A percentile compares a stretch with the other conserved stretches of the same genome.
Evolutionary conservation across 2,797 vertebrate species (phyloP).

Genomic region (Smutsia temminckii): DNA sequence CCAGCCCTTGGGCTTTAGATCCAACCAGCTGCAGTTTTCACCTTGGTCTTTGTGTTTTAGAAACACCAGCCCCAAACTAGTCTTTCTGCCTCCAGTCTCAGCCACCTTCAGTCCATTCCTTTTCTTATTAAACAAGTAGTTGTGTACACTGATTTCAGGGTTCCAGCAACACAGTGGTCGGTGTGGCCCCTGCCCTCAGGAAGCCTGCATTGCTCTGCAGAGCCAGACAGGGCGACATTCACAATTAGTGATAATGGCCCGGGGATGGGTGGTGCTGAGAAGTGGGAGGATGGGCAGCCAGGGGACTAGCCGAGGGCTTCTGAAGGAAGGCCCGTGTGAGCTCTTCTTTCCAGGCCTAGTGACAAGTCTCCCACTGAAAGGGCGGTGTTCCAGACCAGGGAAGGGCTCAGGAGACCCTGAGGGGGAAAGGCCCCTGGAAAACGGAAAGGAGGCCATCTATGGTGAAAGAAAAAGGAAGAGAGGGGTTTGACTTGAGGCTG

Average conservation of each 20-base stretch:
- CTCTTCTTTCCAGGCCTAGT: background rate
- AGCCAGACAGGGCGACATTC: rapidly evolving
- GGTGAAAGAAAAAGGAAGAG: background rate
- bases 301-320: background rate
- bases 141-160: background rate
- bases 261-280: rapidly evolving
- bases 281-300: no score
- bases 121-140: background rate
- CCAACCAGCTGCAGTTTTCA: background rate
- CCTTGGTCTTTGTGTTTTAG: background rate
- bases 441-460: background rate
- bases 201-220: background rate
- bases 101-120: background rate
- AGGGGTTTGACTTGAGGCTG: background rate
- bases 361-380: no score
- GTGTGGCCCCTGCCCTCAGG: background rate
- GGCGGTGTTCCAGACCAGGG: background rate
- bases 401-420: background rate
- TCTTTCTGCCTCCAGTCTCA: background rate
- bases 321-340: background rate
- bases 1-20: background rate
- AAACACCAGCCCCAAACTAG: background rate
- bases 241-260: rapidly evolving
- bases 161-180: background rate
- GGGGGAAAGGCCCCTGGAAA: background rate